Base-by-base conservation (phyloP, 2,113 vertebrate genomes). In the Misgurnus anguillicaudatus region DNA sequence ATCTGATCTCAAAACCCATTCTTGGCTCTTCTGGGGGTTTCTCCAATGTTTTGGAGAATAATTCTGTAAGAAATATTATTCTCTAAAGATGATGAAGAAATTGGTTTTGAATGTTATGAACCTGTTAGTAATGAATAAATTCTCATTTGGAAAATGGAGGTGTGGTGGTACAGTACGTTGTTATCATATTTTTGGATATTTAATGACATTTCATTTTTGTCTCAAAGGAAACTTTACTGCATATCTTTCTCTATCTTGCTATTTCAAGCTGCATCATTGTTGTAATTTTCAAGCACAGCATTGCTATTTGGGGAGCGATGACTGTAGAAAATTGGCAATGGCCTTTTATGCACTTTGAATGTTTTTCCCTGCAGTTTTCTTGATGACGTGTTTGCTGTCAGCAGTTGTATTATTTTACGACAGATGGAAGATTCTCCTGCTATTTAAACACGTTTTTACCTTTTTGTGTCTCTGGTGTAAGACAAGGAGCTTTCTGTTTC, bases 371-470 rank as follows among this genome's bases (percentile, higher is more conserved):
- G 73, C 73, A 38, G 61, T 64, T 64, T 75, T 38, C 17, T 75
- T 64, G 42, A 75, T 36, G 42, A 63, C 21, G 9, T 53, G 24
- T 75, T 9, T 76, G 16, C 38, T 76, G 42, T 76, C 57, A 75
- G 74, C 74, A 63, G 10, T 64, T 64, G 60, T 31, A 53, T 51
- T 75, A 60, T 47, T 74, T 74, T 58, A 41, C 31, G 57, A 62
- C 57, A 6, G 57, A 36, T 61, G 41, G 21, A 48, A 74, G 62
- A 74, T 42, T 36, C 21, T 11, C 14, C 3, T 45, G 57, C 71
- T 36, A 8, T 62, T 74, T n/a, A 45, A 61, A 9, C 7, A 4
- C 11, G 11, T 45, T 4, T 73, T 10, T 60, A 24, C 31, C 4
- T 62, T 13, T 61, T 21, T 45, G 4, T 61, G 17, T 42, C n/a